Conservation (phyloP, 2,888 invertebrate genomes). For the Agrotis ipsilon region DNA sequence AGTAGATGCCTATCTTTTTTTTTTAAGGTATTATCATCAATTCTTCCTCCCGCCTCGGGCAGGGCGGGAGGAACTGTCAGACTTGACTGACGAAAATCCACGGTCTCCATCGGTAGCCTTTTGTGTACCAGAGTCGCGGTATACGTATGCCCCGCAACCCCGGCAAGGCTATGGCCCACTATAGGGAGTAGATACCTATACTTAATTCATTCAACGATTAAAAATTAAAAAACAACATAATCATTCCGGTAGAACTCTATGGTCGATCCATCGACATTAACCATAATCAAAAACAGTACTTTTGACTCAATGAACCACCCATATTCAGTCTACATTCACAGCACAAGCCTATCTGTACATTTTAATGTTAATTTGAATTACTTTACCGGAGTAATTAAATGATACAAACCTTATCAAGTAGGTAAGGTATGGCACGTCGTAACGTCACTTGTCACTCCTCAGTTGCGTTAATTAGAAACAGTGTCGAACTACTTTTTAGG, state of each 20-base stretch:
- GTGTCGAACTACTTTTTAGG: conserved; percentile 46
- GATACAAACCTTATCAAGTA: conserved; percentile 57
- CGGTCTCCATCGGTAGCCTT: too few relatives aligned
- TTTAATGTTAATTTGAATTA: conserved; percentile 26
- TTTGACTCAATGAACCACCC: conserved; percentile 22
- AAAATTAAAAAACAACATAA: neutral
- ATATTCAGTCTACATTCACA: conserved; percentile 4
- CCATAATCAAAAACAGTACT: conserved; percentile 7
- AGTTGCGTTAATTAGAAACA: conserved; percentile 73
- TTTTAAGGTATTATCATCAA: too few relatives aligned
- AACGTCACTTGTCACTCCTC: conserved; percentile 55
- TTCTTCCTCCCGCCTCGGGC: too few relatives aligned
- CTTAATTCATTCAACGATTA: too few relatives aligned
- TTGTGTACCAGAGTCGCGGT: too few relatives aligned
- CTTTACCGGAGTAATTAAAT: conserved; percentile 42
- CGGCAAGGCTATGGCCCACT: too few relatives aligned
- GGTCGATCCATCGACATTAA: neutral
- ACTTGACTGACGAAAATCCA: too few relatives aligned
- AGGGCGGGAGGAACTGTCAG: too few relatives aligned
- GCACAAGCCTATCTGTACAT: neutral
- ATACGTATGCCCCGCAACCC: too few relatives aligned
- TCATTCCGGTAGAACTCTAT: neutral
- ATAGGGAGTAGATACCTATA: too few relatives aligned
- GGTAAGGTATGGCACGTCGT: conserved; percentile 58
- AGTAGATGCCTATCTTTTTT: too few relatives aligned